Evolutionary conservation across 2,888 invertebrate genomes (phyloP).

Genomic region (Cheilosia vernalis): DNA sequence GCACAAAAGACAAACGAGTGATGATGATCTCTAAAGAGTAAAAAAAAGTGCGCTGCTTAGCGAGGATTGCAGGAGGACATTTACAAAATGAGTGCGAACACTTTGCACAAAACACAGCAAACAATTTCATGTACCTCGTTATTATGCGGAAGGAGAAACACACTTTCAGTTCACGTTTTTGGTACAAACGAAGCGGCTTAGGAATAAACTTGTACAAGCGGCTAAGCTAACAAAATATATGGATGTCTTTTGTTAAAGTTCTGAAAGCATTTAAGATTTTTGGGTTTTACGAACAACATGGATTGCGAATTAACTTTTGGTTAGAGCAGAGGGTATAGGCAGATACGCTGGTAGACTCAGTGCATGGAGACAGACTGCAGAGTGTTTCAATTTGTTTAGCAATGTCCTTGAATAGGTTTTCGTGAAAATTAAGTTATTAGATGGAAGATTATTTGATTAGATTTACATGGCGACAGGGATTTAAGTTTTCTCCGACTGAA

Average conservation of each 20-base stretch:
- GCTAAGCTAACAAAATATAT: slow-evolving; percentile 28
- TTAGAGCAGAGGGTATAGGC: neutral
- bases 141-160: slow-evolving; percentile 62
- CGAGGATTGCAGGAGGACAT: slow-evolving; percentile 42
- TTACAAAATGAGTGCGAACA: slow-evolving; percentile 65
- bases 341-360: too few relatives aligned
- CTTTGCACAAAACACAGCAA: slow-evolving; percentile 65
- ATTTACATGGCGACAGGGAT: neutral
- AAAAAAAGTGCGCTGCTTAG: slow-evolving; percentile 47
- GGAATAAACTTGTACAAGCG: slow-evolving; percentile 40
- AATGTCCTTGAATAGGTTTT: neutral
- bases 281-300: slow-evolving; percentile 7
- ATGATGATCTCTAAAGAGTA: slow-evolving; percentile 61
- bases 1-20: slow-evolving; percentile 68
- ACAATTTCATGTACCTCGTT: slow-evolving; percentile 63
- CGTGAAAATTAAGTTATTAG: neutral
- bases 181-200: slow-evolving; percentile 28
- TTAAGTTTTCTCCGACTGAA: neutral
- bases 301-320: slow-evolving; percentile 29
- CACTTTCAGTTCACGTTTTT: slow-evolving; percentile 28
- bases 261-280: slow-evolving; percentile 7
- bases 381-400: neutral
- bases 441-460: neutral
- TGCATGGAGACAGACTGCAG: too few relatives aligned
- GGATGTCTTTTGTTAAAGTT: slow-evolving; percentile 11